A percentile compares a stretch with the other conserved stretches of the same genome.
Evolutionary conservation across 2,888 invertebrate species (phyloP).

Genomic region (Dioctria rufipes): DNA sequence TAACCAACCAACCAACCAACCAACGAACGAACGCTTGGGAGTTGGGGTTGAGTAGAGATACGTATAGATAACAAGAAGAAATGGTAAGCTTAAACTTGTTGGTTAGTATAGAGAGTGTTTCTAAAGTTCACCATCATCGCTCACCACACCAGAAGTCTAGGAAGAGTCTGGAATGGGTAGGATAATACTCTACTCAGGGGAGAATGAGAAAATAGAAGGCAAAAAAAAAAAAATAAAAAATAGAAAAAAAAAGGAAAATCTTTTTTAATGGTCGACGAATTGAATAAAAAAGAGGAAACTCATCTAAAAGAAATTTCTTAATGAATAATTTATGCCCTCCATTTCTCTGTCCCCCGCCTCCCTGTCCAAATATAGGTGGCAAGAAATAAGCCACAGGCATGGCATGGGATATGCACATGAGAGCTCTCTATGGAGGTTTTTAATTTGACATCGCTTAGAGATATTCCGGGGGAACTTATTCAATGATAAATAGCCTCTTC

Average conservation of each 20-base stretch:
- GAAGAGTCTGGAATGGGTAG: not conserved
- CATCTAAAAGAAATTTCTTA: conserved; percentile 52
- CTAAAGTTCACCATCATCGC: conserved; percentile 25
- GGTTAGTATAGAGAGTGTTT: conserved; percentile 28
- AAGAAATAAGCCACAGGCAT: conserved; percentile 37
- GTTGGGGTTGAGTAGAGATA: no score
- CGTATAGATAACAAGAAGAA: conserved; percentile 45
- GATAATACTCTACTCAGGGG: not conserved
- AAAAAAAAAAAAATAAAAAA: no score
- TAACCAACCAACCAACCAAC: no score
- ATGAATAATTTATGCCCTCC: conserved; percentile 53
- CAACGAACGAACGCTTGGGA: no score
- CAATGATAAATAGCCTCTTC: conserved; percentile 54
- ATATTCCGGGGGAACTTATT: conserved; percentile 46
- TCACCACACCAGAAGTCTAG: no score
- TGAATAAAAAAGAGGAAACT: conserved; percentile 53
- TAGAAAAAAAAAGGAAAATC: conserved; percentile 2
- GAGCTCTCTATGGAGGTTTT: conserved; percentile 43
- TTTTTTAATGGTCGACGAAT: conserved; percentile 44
- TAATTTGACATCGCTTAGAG: conserved; percentile 50
- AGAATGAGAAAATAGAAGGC: conserved; percentile 21
- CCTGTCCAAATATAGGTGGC: conserved; percentile 37
- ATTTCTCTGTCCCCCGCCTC: conserved; percentile 17
- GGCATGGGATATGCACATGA: not conserved
- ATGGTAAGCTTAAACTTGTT: conserved; percentile 48